These are phyloP conservation scores for Tribolium madens DNA, from an alignment of 1,140 invertebrate genomes.

Conservation along the genomic window DNA sequence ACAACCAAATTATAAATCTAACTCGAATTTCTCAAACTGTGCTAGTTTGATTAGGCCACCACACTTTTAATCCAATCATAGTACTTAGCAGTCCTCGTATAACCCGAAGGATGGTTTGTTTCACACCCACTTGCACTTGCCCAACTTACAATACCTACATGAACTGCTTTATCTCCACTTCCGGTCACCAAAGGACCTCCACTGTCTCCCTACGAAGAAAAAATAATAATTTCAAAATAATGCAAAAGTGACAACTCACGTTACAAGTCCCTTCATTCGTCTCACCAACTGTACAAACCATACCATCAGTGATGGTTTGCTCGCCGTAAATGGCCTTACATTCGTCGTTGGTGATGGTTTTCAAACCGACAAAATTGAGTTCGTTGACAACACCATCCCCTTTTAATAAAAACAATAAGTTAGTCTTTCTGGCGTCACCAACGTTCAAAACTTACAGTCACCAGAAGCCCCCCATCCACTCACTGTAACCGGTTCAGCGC, in stretches of 20 bases:
- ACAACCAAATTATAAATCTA: too few species aligned
- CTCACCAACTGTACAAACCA: constrained; percentile 10
- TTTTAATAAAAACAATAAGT: not conserved
- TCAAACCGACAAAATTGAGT: constrained; percentile 1
- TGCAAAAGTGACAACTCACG: not conserved
- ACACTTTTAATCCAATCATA: constrained; percentile 8
- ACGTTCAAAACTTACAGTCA: not conserved
- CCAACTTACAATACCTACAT: constrained; percentile 28
- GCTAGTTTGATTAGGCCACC: not conserved
- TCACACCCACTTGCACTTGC: not conserved
- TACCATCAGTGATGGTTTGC: not conserved
- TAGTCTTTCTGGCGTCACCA: not conserved
- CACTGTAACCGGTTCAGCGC: not conserved
- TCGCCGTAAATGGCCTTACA: constrained; percentile 17
- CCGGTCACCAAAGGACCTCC: constrained; percentile 19
- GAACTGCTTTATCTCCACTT: not conserved
- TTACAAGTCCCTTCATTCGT: constrained; percentile 1
- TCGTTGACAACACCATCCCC: constrained; percentile 9
- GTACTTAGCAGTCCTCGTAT: constrained; percentile 15
- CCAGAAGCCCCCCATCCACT: constrained; percentile 28
- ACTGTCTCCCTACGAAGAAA: constrained; percentile 10
- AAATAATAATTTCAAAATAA: not conserved
- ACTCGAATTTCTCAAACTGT: not conserved
- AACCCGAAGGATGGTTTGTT: constrained; percentile 5
- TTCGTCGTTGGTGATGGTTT: constrained; percentile 3